Conservation (phyloP, 2,888 invertebrate genomes). For the Cheilosia impressa region DNA sequence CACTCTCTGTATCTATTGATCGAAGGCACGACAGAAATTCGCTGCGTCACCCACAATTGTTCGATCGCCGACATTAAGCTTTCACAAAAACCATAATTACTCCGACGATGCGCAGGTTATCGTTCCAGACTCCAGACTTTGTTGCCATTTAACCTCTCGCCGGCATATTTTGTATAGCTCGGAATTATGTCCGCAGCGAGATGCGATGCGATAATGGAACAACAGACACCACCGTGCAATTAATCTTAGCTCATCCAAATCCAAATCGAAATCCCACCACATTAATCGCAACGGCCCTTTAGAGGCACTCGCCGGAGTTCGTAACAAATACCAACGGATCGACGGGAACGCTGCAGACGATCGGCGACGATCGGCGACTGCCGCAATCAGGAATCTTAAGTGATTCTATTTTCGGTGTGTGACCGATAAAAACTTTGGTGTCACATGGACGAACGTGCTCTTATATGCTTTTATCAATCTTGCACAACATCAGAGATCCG, state of each 20-base stretch:
- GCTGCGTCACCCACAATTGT: conserved; percentile 52
- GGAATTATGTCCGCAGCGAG: conserved; percentile 60
- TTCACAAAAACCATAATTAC: conserved; percentile 24
- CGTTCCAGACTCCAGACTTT: not conserved
- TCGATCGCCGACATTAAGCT: conserved; percentile 31
- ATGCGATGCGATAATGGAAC: conserved; percentile 65
- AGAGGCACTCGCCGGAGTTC: not conserved
- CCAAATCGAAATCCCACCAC: conserved; percentile 11
- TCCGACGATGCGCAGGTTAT: conserved; percentile 22
- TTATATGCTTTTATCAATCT: conserved; percentile 49
- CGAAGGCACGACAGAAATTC: conserved; percentile 30
- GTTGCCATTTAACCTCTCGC: conserved; percentile 10
- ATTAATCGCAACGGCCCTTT: conserved; percentile 27
- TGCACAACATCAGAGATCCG: conserved; percentile 16
- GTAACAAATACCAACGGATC: conserved; percentile 11
- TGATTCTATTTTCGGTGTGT: conserved; percentile 73
- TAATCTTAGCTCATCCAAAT: conserved; percentile 63
- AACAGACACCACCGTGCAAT: conserved; percentile 59
- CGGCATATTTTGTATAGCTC: conserved; percentile 10
- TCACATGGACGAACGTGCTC: conserved; percentile 65
- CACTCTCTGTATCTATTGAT: conserved; percentile 36
- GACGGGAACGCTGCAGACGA: conserved; percentile 5
- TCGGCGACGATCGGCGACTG: conserved; percentile 13
- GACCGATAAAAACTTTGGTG: conserved; percentile 69
- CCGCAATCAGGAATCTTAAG: conserved; percentile 70